Evolutionary conservation across 2,113 vertebrate species (phyloP).

Genomic region (Zapus hudsonius): DNA sequence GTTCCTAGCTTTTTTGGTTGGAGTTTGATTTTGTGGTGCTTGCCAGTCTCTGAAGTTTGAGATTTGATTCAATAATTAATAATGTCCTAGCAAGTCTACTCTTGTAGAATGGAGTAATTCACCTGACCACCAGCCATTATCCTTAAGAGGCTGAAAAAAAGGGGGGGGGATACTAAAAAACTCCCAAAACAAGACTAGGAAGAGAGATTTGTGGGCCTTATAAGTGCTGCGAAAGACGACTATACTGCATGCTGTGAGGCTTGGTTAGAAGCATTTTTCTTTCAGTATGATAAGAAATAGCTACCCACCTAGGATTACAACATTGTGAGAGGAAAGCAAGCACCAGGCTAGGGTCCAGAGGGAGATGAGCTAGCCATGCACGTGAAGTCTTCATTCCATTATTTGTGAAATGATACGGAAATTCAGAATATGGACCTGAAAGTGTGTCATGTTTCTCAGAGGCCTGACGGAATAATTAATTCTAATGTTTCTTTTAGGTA

Average conservation of each 20-base stretch:
- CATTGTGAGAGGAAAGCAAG: background rate
- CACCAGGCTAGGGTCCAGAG: background rate
- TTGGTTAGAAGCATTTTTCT: slow-evolving; percentile 22
- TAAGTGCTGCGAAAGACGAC: background rate
- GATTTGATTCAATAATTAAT: background rate
- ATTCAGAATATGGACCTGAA: slow-evolving; percentile 7
- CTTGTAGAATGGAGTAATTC: background rate
- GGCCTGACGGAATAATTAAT: background rate
- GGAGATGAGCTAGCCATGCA: background rate
- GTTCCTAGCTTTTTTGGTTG: slow-evolving; percentile 19
- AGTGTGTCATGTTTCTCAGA: background rate
- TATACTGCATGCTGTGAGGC: background rate
- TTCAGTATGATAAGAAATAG: slow-evolving; percentile 47
- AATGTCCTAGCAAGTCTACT: background rate
- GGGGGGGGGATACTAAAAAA: too few relatives aligned
- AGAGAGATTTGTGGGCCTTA: background rate
- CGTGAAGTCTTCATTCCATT: background rate
- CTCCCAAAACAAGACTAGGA: background rate
- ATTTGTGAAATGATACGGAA: slow-evolving; percentile 1
- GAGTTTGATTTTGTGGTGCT: background rate
- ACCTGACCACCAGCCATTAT: background rate
- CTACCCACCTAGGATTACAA: background rate
- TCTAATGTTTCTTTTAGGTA: background rate
- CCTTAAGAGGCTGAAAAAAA: background rate
- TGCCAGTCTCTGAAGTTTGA: slow-evolving; percentile 30